A percentile compares a stretch with the other conserved stretches of the same genome.
phyloP scores from a whole-genome alignment of 2,113 vertebrate genomes.

The Eonycteris spelaea region DNA sequence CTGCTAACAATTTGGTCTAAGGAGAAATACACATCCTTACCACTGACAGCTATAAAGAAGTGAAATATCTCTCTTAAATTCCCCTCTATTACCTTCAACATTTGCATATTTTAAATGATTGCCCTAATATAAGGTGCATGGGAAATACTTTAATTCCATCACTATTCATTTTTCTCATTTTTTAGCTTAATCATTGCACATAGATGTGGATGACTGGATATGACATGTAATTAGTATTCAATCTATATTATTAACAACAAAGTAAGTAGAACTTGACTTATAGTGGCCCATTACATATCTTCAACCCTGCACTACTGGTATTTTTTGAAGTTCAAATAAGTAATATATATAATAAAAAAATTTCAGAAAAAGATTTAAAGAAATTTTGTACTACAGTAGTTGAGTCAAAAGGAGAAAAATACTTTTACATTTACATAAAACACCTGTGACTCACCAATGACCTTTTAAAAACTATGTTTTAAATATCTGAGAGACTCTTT shows the following conservation, averaged over 20 bases:
- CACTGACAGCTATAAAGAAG: conserved; percentile 28
- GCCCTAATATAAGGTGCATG: neutral
- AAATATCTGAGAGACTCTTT: conserved; percentile 20
- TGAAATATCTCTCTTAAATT: neutral
- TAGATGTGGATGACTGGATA: neutral
- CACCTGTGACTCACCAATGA: conserved; percentile 34
- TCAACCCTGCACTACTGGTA: neutral
- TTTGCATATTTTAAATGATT: conserved; percentile 46
- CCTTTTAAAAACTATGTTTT: conserved; percentile 40
- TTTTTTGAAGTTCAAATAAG: conserved; percentile 57
- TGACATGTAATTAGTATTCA: conserved; percentile 26
- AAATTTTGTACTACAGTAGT: conserved; percentile 40
- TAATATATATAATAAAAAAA: conserved; percentile 37
- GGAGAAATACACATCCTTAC: neutral
- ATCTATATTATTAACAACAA: conserved; percentile 32
- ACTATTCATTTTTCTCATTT: neutral
- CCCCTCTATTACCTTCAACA: neutral
- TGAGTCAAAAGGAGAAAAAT: conserved; percentile 42
- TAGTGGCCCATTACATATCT: conserved; percentile 12
- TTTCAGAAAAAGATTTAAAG: conserved; percentile 28
- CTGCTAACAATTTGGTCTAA: neutral
- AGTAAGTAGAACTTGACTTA: neutral
- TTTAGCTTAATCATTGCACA: conserved; percentile 34
- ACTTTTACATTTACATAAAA: conserved; percentile 54
- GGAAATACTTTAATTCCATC: conserved; percentile 28